Evolutionary conservation across 2,888 invertebrate species (phyloP).

Genomic region (Deilephila elpenor): DNA sequence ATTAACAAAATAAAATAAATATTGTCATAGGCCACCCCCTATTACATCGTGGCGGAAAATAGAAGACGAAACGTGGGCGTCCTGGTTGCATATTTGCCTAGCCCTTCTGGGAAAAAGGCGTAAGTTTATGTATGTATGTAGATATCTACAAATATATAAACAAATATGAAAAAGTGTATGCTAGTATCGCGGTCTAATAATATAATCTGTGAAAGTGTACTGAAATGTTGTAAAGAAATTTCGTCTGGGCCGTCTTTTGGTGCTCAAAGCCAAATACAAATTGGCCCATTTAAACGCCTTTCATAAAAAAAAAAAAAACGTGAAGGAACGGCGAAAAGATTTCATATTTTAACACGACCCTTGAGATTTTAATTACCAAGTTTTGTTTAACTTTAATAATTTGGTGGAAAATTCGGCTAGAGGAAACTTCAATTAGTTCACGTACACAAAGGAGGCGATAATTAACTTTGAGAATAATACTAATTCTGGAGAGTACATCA

Average conservation of each 20-base stretch:
- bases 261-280: slow-evolving; percentile 13
- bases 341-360: slow-evolving; percentile 52
- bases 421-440: slow-evolving; percentile 70
- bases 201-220: neutral
- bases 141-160: too few species aligned
- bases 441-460: slow-evolving; percentile 60
- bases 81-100: too few species aligned
- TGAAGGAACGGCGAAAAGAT: slow-evolving; percentile 49
- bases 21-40: too few species aligned
- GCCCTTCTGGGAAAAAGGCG: too few species aligned
- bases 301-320: slow-evolving; percentile 34
- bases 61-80: too few species aligned
- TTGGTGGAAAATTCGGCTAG: slow-evolving; percentile 65
- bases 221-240: slow-evolving; percentile 15
- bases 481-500: neutral
- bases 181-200: too few species aligned
- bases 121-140: too few species aligned
- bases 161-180: too few species aligned
- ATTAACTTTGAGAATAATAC: slow-evolving; percentile 41
- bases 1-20: too few species aligned
- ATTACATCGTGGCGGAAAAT: too few species aligned
- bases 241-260: neutral
- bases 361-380: slow-evolving; percentile 65
- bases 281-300: neutral
- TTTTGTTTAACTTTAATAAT: slow-evolving; percentile 67